A percentile compares a stretch with the other conserved stretches of the same genome.
These are phyloP conservation scores for Drosophila auraria DNA, from an alignment of 1,140 invertebrate species.

Conservation along the genomic window DNA sequence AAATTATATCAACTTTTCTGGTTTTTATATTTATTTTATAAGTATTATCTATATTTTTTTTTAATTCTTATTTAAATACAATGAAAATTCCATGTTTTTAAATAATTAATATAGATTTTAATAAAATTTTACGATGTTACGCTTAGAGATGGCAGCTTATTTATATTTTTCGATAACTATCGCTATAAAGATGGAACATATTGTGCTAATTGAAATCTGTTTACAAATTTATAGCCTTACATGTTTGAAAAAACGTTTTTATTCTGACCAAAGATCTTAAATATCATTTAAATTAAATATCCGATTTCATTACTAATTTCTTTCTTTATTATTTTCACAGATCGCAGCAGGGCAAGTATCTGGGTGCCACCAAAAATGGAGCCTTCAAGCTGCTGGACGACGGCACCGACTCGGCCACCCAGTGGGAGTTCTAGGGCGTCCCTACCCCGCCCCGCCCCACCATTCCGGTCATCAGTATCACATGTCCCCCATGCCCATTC, in stretches of 20 bases:
- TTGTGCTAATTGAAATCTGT: too few species aligned
- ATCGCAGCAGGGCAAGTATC: slow-evolving; percentile 89
- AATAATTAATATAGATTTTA: too few species aligned
- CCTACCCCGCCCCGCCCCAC: background rate
- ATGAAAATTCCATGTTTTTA: too few species aligned
- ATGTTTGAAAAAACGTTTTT: background rate
- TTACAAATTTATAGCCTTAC: too few species aligned
- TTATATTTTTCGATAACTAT: too few species aligned
- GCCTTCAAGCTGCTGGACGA: slow-evolving; percentile 93
- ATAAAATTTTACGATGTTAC: too few species aligned
- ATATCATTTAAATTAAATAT: background rate
- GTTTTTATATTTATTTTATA: too few species aligned
- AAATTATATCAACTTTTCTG: too few species aligned
- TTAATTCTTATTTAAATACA: too few species aligned
- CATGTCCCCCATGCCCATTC: slow-evolving; percentile 27
- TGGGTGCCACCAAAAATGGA: slow-evolving; percentile 97
- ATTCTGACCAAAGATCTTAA: background rate
- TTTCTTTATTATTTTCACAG: slow-evolving; percentile 31
- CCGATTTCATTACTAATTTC: background rate
- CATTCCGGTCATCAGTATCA: slow-evolving; percentile 48
- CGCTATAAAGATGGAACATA: too few species aligned
- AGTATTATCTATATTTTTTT: too few species aligned
- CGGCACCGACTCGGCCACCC: slow-evolving; percentile 92
- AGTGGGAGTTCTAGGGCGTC: slow-evolving; percentile 95
- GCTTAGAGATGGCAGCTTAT: too few species aligned